Conservation (phyloP, 2,113 vertebrate genomes). For the Nesoenas mayeri region DNA sequence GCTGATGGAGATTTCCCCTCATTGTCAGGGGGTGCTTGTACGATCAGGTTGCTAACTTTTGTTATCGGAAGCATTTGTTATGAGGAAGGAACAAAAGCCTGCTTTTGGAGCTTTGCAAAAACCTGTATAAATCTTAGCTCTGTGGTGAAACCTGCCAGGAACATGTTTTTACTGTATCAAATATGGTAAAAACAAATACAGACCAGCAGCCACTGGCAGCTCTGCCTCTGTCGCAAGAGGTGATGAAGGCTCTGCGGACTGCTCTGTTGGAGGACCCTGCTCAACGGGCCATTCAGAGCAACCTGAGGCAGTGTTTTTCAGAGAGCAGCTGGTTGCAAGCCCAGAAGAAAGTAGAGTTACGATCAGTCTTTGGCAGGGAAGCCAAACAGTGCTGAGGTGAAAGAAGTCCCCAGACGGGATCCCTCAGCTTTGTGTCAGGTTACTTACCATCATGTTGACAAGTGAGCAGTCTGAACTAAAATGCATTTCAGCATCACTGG, state of each 20-base stretch:
- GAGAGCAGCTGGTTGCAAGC: background rate
- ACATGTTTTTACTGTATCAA: background rate
- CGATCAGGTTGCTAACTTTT: background rate
- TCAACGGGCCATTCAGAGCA: accelerated
- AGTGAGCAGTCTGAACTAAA: background rate
- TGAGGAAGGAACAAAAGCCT: background rate
- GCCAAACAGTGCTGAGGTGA: background rate
- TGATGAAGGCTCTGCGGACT: background rate
- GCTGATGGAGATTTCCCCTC: background rate
- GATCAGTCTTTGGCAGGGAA: background rate
- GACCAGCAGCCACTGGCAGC: background rate
- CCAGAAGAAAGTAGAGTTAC: background rate
- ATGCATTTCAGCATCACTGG: background rate
- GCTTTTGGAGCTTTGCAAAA: background rate
- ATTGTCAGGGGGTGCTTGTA: background rate
- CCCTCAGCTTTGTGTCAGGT: background rate
- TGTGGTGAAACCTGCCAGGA: background rate
- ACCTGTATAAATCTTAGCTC: background rate
- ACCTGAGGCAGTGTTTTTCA: background rate
- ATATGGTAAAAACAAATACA: background rate
- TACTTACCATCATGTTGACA: background rate
- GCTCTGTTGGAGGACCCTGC: background rate
- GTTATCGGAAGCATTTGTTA: background rate
- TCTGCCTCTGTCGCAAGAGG: background rate
- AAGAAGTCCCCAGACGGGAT: background rate